These are phyloP conservation scores for Chrysocyon brachyurus DNA, from an alignment of 2,797 vertebrate species.

Conservation along the genomic window DNA sequence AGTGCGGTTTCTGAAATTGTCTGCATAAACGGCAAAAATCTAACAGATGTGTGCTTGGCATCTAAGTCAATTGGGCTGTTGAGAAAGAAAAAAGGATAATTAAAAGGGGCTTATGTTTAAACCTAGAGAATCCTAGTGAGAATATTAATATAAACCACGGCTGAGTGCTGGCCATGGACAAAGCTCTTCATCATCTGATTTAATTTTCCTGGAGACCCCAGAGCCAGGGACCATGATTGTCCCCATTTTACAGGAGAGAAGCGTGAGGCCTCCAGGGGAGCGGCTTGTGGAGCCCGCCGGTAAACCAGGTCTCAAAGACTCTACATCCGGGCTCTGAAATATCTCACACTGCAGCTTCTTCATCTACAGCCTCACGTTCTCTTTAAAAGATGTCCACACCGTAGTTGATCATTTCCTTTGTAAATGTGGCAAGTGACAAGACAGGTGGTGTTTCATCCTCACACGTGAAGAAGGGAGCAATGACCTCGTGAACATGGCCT, in stretches of 20 bases:
- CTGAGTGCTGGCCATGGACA: neutral
- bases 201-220: neutral
- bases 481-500: neutral
- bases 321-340: neutral
- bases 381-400: neutral
- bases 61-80: neutral
- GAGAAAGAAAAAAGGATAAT: neutral
- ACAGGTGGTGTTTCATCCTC: no score
- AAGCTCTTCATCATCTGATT: neutral
- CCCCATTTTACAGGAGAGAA: neutral
- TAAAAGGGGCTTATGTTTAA: neutral
- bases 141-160: neutral
- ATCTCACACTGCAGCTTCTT: neutral
- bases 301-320: neutral
- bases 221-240: neutral
- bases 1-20: neutral
- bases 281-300: neutral
- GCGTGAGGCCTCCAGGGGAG: no score
- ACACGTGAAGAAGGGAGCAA: neutral
- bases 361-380: accelerated
- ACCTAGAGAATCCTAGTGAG: neutral
- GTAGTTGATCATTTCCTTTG: neutral
- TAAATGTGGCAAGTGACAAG: neutral
- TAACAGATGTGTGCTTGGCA: neutral
- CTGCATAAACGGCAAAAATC: neutral